Evolutionary conservation across 2,113 vertebrate genomes (phyloP), one percentile per base, ranked within the genome.

Genomic region (Erpornis zantholeuca): DNA sequence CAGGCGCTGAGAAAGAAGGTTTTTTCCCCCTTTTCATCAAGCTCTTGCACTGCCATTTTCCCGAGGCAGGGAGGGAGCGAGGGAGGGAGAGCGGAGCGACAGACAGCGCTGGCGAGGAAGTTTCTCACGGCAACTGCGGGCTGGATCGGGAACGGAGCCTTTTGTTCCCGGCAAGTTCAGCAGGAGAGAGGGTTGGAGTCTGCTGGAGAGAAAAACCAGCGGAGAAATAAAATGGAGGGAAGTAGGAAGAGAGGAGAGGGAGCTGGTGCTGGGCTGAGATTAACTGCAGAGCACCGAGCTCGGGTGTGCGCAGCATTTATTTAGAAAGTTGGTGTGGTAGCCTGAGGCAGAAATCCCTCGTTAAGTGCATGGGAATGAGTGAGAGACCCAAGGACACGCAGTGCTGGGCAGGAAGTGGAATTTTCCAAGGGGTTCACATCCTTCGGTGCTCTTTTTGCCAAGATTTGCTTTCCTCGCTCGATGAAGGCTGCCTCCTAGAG

Each of bases 141-240:
- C 96, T 97, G 96, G 97, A 98, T 97, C 95, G 86, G 96, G 97
- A 98, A 98, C 96, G 97, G 97, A 98, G 96, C 95, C 95, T 97
- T 97, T 96, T 96, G 95, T 96, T 97, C 91, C 75, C 93, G 76
- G 81, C 95, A 95, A 97, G 91, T 96, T 97, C 72, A 95, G 85
- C 88, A 27, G 94, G 96, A 91, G 77, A 70, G 71, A 90, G 97
- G 94, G 94, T 94, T 97, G 82, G 92, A 97, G 93, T 57, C 85
- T 77, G 80, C 84, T 85, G 82, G 56, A 95, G 80, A 94, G 78
- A 76, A 88, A 85, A 90, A 73, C 22, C 96, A 95, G 95, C 75
- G 35, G 66, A 92, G 86, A 94, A 94, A 96, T 90, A 97, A 97
- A 96, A 97, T 96, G 97, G 96, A 97, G 96, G 92, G 94, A 97